These are phyloP conservation scores for Hydrotaea cyrtoneurina DNA, from an alignment of 2,888 invertebrate species.

Conservation along the genomic window DNA sequence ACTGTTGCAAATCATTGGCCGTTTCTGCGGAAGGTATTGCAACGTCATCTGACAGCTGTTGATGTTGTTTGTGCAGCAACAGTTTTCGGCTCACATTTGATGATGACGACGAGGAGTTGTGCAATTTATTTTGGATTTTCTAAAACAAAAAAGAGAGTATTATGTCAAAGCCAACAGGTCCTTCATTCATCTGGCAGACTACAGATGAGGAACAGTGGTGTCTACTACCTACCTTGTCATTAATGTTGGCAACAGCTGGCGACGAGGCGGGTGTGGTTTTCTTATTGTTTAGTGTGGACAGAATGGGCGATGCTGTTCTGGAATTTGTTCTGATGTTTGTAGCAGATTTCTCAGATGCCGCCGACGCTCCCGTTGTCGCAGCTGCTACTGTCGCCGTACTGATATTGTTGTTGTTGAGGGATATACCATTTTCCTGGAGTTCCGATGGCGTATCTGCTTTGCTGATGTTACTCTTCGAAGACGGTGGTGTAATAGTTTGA, in stretches of 20 bases:
- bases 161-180: neutral
- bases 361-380: constrained; percentile 18
- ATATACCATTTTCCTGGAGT: constrained; percentile 59
- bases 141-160: constrained; percentile 18
- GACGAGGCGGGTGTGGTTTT: constrained; percentile 65
- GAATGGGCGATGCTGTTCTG: constrained; percentile 64
- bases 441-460: constrained; percentile 68
- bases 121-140: constrained; percentile 56
- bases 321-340: constrained; percentile 59
- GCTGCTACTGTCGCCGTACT: constrained; percentile 41
- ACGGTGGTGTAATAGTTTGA: constrained; percentile 57
- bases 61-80: constrained; percentile 65
- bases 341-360: constrained; percentile 51
- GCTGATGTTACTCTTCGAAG: constrained; percentile 52
- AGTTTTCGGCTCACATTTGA: constrained; percentile 51
- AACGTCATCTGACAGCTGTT: constrained; percentile 62
- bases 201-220: neutral
- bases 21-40: constrained; percentile 2
- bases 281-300: constrained; percentile 51
- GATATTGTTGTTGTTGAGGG: constrained; percentile 63
- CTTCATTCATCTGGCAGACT: neutral
- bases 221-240: constrained; percentile 65
- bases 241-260: constrained; percentile 46
- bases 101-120: constrained; percentile 48
- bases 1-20: constrained; percentile 65